Evolutionary conservation across 2,888 invertebrate species (phyloP).

Genomic region (Coenonympha glycerion): DNA sequence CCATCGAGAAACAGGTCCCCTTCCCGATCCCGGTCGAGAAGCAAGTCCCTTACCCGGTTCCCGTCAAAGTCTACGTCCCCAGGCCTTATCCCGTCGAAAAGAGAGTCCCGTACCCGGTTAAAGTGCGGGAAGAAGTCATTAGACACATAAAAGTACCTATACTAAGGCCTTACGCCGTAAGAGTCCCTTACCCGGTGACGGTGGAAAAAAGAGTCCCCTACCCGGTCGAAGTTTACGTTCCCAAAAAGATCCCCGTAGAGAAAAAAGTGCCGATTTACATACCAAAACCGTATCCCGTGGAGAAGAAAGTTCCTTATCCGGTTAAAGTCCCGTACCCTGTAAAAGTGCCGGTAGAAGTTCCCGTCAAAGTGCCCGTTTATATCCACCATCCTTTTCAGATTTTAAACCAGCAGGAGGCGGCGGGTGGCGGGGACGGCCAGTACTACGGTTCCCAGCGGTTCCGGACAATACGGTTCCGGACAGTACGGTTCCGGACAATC

Average conservation of each 20-base stretch:
- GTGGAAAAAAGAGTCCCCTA: slow-evolving; percentile 67
- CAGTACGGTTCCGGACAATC: slow-evolving; percentile 14
- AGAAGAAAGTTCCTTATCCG: slow-evolving; percentile 55
- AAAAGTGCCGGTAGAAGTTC: slow-evolving; percentile 47
- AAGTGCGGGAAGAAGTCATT: slow-evolving; percentile 63
- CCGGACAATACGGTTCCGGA: slow-evolving; percentile 15
- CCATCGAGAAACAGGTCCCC: slow-evolving; percentile 56
- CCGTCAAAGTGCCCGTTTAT: slow-evolving; percentile 53
- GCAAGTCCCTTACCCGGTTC: slow-evolving; percentile 42
- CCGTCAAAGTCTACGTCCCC: slow-evolving; percentile 61
- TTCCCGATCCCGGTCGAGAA: slow-evolving; percentile 55
- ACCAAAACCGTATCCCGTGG: slow-evolving; percentile 47
- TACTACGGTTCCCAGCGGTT: slow-evolving; percentile 15
- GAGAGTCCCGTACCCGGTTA: slow-evolving; percentile 72
- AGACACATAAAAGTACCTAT: slow-evolving; percentile 59
- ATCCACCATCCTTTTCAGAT: slow-evolving; percentile 48
- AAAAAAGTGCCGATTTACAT: slow-evolving; percentile 52
- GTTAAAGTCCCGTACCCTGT: slow-evolving; percentile 51
- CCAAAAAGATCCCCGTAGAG: slow-evolving; percentile 46
- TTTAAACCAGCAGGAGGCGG: slow-evolving; percentile 34
- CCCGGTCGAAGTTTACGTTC: slow-evolving; percentile 53
- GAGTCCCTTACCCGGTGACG: slow-evolving; percentile 66
- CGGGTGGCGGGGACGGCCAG: slow-evolving; percentile 21
- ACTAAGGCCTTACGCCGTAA: slow-evolving; percentile 71
- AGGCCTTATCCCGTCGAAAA: slow-evolving; percentile 73